Base-by-base conservation (phyloP, 2,888 invertebrate species). In the Spialia ferax region DNA sequence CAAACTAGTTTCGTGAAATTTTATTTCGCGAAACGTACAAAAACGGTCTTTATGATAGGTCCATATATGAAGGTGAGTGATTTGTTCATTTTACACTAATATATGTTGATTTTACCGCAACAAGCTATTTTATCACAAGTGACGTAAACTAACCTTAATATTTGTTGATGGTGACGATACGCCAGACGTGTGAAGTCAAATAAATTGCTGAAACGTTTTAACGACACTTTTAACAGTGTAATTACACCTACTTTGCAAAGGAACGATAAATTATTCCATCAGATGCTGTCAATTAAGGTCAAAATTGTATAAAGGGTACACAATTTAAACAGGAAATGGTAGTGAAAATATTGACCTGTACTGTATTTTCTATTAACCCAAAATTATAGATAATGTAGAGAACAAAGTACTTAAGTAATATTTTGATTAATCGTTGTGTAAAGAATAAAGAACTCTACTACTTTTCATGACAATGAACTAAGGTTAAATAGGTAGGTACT, bases 61-160 rank as follows among this genome's bases (percentile, higher is more conserved):
- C 93, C 93, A 85, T 89, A 91, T 88, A 93, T 93, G 93, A 93
- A 93, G 93, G 93, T 93, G 82, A 92, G 93, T 91, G 74, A 54
- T 63, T 72, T 77, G 77, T 66, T 59, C 22, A 42, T 59, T 15
- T 15, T n/a, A 22, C 42, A 23, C 8, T 22, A 26, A 5, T 23
- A 26, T n/a, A 20, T 57, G 23, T 15, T 59, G 23, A 42, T 26
- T 42, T 42, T 13, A 26, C 42, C n/a, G 10, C 15, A 26, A 22
- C 13, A 26, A 54, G 52, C 26, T 20, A 38, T 59, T 42, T 60
- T 29, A 60, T 48, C 48, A 60, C 45, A 29, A 60, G 13, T 60
- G 60, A 60, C 60, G 60, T 20, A 60, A 60, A 48, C 18, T 60
- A 60, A 48, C 60, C 60, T 60, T 20, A 60, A 45, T 4, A 22